Conservation (phyloP, 1,140 invertebrate species). For the Hylaeus anthracinus region DNA sequence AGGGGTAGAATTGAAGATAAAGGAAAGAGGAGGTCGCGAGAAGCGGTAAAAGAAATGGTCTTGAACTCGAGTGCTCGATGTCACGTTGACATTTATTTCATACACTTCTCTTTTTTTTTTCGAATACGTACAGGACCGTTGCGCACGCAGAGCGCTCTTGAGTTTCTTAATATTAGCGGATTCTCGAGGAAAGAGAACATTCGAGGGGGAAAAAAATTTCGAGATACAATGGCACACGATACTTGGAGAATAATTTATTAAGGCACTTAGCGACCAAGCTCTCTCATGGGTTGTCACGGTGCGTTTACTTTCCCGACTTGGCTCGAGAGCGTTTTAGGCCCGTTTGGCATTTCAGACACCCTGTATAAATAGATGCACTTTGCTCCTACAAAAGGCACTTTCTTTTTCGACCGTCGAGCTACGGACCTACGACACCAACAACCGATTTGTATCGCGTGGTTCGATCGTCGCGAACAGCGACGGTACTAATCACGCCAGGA, state of each 20-base stretch:
- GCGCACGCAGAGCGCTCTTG: background rate
- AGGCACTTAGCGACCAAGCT: constrained; percentile 71
- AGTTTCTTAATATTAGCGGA: background rate
- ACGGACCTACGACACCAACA: constrained; percentile 46
- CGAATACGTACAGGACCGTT: background rate
- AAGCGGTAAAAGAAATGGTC: background rate
- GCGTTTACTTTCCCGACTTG: constrained; percentile 71
- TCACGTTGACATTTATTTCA: constrained; percentile 23
- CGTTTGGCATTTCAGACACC: constrained; percentile 73
- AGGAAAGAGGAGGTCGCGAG: background rate
- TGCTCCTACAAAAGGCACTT: constrained; percentile 75
- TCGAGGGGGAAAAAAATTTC: constrained; percentile 28
- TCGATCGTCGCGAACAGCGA: background rate
- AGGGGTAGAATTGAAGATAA: no score
- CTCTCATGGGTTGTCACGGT: constrained; percentile 71
- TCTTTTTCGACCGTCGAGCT: constrained; percentile 55
- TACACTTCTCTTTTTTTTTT: background rate
- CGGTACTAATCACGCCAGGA: no score
- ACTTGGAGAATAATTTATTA: constrained; percentile 73
- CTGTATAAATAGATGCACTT: constrained; percentile 76
- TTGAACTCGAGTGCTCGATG: background rate
- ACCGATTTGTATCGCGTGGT: constrained; percentile 32
- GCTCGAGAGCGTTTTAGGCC: constrained; percentile 67
- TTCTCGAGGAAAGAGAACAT: constrained; percentile 9
- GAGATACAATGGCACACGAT: constrained; percentile 57